Base-by-base conservation (phyloP, 2,888 invertebrate genomes). In the Perdita meconis region DNA sequence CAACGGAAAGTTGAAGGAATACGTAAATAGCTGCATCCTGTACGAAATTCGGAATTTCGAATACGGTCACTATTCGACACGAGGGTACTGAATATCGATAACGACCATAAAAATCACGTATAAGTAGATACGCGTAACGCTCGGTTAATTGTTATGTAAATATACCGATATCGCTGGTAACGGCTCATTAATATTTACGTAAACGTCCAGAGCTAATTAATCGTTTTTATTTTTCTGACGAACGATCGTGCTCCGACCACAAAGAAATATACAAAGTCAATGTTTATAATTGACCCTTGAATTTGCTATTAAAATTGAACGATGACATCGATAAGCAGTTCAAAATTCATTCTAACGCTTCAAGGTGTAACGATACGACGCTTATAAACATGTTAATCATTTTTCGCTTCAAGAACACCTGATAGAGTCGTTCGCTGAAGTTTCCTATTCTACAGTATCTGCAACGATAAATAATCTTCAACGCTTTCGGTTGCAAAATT, bases 121-220 rank as follows among this genome's bases (percentile, higher is more conserved):
- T 16, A 55, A 26, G 1, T 72, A 42, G 61, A 63, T 36, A 42
- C 38, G 10, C 30, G 68, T 69, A 63, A 69, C 56, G 47, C 40
- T n/a, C 40, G 34, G 16, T 13, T 30, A 44, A 26, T 42, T 16
- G 16, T 40, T 42, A 57, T 34, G 38, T 51, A 38, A 26, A 55
- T 47, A 56, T 10, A 19, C 16, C 26, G n/a, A 5, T 66, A 65
- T 26, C 26, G 5, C 19, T 19, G 42, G 12, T 8, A 34, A 50
- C 12, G 47, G 24, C 22, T 30, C 34, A 36, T 44, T 22, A 16
- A 38, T 26, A 10, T 44, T 42, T 47, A 26, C 34, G 16, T 10
- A 36, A 34, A 16, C 12, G 4, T 40, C 19, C 13, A 4, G 19
- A 51, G 34, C n/a, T 13, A 38, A 72, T 57, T 44, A 69, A 55